These are phyloP conservation scores for Taenioides sp. DNA, from an alignment of 2,797 vertebrate genomes.

Conservation along the genomic window DNA sequence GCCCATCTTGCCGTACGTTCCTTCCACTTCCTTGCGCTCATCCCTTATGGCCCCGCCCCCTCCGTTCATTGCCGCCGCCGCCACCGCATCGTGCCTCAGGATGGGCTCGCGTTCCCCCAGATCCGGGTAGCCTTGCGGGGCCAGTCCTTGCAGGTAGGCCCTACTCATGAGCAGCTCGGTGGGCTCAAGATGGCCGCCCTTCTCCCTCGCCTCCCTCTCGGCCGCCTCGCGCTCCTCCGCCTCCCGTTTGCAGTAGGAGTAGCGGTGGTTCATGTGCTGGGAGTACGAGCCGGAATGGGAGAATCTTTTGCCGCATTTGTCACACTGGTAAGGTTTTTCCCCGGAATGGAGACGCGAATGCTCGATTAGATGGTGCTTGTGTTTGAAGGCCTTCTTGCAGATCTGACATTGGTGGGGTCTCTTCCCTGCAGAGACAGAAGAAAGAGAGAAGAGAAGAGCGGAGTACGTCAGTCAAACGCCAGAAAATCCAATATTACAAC, in stretches of 20 bases:
- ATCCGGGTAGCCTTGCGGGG: slow-evolving; percentile 93
- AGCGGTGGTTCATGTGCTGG: slow-evolving; percentile 99
- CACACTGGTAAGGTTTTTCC: slow-evolving; percentile 98
- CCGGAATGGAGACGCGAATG: slow-evolving; percentile 97
- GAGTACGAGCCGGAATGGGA: slow-evolving; percentile 98
- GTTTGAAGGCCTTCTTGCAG: slow-evolving; percentile 99
- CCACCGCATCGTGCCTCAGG: slow-evolving; percentile 73
- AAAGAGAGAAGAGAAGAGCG: slow-evolving; percentile 50
- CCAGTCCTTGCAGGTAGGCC: slow-evolving; percentile 95
- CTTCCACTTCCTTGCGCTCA: slow-evolving; percentile 90
- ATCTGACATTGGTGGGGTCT: slow-evolving; percentile 99
- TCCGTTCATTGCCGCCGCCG: slow-evolving; percentile 76
- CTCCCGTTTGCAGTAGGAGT: slow-evolving; percentile 99
- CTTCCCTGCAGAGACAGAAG: slow-evolving; percentile 86
- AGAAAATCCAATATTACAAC: slow-evolving; percentile 38
- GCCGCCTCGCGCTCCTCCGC: slow-evolving; percentile 96
- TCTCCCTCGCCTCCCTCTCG: slow-evolving; percentile 91
- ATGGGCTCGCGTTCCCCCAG: slow-evolving; percentile 89
- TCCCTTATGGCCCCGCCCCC: slow-evolving; percentile 82
- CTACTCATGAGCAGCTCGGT: slow-evolving; percentile 97
- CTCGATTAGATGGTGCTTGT: slow-evolving; percentile 99
- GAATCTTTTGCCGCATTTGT: slow-evolving; percentile 98
- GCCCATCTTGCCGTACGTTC: slow-evolving; percentile 89
- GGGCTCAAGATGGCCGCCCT: slow-evolving; percentile 89
- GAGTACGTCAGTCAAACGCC: slow-evolving; percentile 33